A percentile compares a stretch with the other conserved stretches of the same genome.
phyloP scores from a whole-genome alignment of 2,113 vertebrate species.

The Acanthisitta chloris region DNA sequence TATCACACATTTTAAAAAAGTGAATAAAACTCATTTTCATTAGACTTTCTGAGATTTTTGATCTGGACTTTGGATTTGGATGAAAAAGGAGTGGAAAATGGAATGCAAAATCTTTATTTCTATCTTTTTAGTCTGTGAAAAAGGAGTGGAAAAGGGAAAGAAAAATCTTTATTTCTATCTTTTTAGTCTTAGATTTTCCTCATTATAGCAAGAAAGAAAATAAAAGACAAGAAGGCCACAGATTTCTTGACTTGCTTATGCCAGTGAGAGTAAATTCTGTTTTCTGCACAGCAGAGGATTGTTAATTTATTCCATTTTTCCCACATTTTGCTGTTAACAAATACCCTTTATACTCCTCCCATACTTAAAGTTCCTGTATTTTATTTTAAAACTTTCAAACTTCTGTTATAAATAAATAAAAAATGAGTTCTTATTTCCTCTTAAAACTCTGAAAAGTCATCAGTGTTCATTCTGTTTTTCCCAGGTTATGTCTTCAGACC shows the following conservation, averaged over 20 bases:
- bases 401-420: background rate
- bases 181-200: background rate
- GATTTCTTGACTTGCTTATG: background rate
- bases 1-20: background rate
- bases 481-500: background rate
- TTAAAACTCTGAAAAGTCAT: background rate
- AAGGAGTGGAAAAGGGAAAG: background rate
- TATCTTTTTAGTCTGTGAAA: too few relatives aligned
- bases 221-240: background rate
- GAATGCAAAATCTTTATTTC: background rate
- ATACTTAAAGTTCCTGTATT: background rate
- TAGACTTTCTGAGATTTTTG: background rate
- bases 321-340: background rate
- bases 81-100: background rate
- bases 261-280: background rate
- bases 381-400: background rate
- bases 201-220: background rate
- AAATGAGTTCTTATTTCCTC: background rate
- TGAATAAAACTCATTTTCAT: background rate
- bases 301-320: background rate
- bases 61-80: background rate
- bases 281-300: background rate
- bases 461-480: background rate
- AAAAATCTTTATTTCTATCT: too few relatives aligned
- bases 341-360: background rate